Percentiles rank a stretch among this genome's conserved stretches.
Evolutionary conservation across 2,113 vertebrate genomes (phyloP).

Genomic region (Malurus cyaneus): DNA sequence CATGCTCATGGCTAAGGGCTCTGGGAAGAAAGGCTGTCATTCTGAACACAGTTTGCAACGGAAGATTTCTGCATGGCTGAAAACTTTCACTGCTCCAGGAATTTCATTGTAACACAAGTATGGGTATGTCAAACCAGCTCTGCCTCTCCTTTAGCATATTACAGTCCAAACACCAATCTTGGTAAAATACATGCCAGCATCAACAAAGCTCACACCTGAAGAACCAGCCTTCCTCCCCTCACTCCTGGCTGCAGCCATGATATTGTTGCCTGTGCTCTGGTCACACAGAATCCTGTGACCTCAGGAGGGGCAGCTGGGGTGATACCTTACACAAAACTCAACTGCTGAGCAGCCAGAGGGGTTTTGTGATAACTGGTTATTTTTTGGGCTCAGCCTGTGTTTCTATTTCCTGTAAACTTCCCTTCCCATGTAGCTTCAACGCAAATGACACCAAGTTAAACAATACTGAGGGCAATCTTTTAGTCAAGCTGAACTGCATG

Average conservation of each 20-base stretch:
- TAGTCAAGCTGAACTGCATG: not conserved
- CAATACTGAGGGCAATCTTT: not conserved
- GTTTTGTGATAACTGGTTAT: not conserved
- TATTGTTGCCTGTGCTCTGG: not conserved
- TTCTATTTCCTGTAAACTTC: not conserved
- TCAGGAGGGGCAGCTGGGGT: not conserved
- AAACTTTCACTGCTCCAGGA: conserved; percentile 3
- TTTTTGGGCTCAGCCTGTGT: not conserved
- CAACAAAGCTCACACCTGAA: conserved; percentile 2
- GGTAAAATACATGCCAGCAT: not conserved
- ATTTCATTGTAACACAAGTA: not conserved
- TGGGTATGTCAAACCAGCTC: not conserved
- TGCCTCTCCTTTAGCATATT: not conserved
- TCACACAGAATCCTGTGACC: not conserved
- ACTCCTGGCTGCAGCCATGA: not conserved
- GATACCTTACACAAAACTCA: not conserved
- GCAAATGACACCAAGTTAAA: not conserved
- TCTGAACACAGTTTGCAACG: not conserved
- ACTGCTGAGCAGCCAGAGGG: not conserved
- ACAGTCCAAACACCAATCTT: not conserved
- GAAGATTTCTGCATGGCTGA: not conserved
- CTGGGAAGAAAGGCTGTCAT: not conserved
- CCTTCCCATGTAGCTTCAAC: not conserved
- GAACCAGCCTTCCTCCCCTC: not conserved
- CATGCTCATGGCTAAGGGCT: not conserved